Base-by-base conservation (phyloP, 92 coral and sea anemone genomes). In the Umimayanthus chanpuru region DNA sequence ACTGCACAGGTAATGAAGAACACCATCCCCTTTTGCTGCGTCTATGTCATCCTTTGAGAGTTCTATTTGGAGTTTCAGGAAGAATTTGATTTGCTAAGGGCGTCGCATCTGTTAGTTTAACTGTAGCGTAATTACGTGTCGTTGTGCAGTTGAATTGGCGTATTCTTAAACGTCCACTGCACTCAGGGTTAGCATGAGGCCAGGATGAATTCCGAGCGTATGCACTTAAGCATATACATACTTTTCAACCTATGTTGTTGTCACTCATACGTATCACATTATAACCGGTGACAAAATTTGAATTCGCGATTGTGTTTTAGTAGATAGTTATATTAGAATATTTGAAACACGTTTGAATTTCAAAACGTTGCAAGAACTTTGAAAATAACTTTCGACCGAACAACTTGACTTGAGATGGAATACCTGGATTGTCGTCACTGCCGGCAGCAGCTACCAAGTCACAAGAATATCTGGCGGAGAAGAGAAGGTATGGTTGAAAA, bases 1-100 rank as follows among this genome's bases (percentile, higher is more conserved):
- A 83, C 32, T 83, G 87, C 32, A 39, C 87, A 83, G 87, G 87
- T 83, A 83, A 43, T 71, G 9, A 83, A 32, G n/a, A 44, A 71
- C 40, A 15, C 25, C 6, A 32, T 30, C 20, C 23, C 43, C 15
- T 73, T 73, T 73, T 39, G 3, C 9, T 16, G 44, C 50, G 23
- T 36, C 26, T 75, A 39, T 39, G 21, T 61, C 25, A 61, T 61
- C 68, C 26, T 61, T 61, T 21, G 26, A 61, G 26, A 5, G 68
- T 61, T 20, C 1, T 9, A 20, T 21, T 23, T 61, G n/a, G 68
- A 20, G n/a, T 23, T 61, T 16, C 6, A 61, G 68, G 26, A 5
- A 6, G 6, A 21, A 26, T 20, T 61, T 26, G 25, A 61, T 61
- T 56, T 20, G 8, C 21, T 20, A 9, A 23, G 9, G 68, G 7